Evolutionary conservation across 2,113 vertebrate species (phyloP), one percentile per base, ranked within the genome.

Genomic region (Cryptotis parvus): DNA sequence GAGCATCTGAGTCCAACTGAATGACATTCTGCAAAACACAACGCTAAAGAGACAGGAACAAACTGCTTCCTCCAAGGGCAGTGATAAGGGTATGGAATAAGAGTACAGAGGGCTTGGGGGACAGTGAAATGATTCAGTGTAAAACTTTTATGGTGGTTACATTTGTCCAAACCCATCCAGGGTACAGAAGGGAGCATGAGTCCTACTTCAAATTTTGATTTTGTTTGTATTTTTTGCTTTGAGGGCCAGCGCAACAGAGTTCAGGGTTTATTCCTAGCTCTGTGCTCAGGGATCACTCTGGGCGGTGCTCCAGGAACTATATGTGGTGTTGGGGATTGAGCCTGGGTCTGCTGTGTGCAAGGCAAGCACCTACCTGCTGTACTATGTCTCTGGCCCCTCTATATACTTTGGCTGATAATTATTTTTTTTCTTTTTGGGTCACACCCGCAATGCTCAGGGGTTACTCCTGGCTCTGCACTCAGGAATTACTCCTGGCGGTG

Each of bases 21-120:
- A 55, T n/a, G 43, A 52, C 66, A 73, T 73, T 78, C 26, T 89
- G 80, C 41, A 79, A 89, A 73, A 72, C n/a, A n/a, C 29, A 73
- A 84, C 35, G 65, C 39, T 78, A 58, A 22, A 55, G 86, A 73
- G 80, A 73, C 35, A 55, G 20, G 35, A 45, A 58, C 72, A 84
- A 78, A 52, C 65, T 78, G 74, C 52, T n/a, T 66, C 9, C 26
- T 37, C 41, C 0, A 14, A 61, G 39, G 35, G 11, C 37, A 43
- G 14, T 24, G 63, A 26, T 24, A 72, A 14, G 2, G 31, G 10
- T 43, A 63, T 35, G 65, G 26, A 52, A 3, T 3, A 52, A 52
- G 33, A 52, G 29, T 24, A 79, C 26, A 79, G 33, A 78, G 18
- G 58, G 45, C 29, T 27, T 84, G 61, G 72, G 72, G 39, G 22